Conservation (phyloP, 1,140 invertebrate species). For the Cyrtorhinus lividipennis region DNA sequence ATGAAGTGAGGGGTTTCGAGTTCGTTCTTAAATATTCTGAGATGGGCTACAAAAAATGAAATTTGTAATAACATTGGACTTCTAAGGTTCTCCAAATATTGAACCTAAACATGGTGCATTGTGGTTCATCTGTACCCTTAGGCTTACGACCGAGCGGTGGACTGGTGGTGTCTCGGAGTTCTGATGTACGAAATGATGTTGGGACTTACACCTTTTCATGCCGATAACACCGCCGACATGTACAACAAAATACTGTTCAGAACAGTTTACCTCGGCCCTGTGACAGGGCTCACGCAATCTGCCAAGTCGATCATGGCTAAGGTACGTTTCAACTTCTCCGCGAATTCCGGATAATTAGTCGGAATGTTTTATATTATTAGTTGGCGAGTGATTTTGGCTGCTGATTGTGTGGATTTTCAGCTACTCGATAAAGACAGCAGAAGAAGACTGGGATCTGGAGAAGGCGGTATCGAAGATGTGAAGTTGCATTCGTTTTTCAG, state of each 20-base stretch:
- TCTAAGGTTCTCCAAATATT: too few species aligned
- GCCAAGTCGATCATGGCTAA: conserved; percentile 36
- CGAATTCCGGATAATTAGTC: conserved; percentile 9
- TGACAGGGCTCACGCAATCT: conserved; percentile 32
- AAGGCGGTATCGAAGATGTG: conserved; percentile 38
- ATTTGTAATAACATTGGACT: too few species aligned
- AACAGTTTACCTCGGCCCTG: conserved; percentile 33
- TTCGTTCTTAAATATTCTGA: too few species aligned
- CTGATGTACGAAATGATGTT: conserved; percentile 58
- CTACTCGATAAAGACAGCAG: conserved; percentile 41
- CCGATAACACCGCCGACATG: conserved; percentile 43
- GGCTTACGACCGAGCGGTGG: conserved; percentile 63
- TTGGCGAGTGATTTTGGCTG: too few species aligned
- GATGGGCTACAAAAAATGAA: too few species aligned
- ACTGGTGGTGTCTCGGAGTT: conserved; percentile 87
- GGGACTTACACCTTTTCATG: conserved; percentile 47
- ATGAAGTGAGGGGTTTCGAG: too few species aligned
- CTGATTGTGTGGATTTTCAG: too few species aligned
- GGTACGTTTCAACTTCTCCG: conserved; percentile 29
- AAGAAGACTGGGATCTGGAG: conserved; percentile 36
- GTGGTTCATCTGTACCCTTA: too few species aligned
- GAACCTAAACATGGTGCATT: too few species aligned
- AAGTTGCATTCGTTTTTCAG: conserved; percentile 41
- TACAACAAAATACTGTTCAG: conserved; percentile 44
- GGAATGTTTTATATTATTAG: neutral